Conservation (phyloP, 1,140 invertebrate species). For the Drosophila pandora region DNA sequence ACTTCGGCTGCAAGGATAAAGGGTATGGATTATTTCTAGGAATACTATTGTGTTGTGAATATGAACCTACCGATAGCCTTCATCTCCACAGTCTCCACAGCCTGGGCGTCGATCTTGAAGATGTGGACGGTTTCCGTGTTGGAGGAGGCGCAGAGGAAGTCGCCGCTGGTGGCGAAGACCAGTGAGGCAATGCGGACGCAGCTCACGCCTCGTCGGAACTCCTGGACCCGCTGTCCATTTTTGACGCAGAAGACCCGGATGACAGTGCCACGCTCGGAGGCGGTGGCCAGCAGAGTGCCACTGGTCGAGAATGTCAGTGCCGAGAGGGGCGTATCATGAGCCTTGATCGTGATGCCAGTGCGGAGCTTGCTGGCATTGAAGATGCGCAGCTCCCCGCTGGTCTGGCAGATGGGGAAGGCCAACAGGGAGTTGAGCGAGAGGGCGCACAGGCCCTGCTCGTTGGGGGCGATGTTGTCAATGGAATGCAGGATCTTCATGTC, state of each 20-base stretch:
- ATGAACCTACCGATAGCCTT: conserved; percentile 61
- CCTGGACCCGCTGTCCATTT: conserved; percentile 95
- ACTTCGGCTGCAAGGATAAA: conserved; percentile 49
- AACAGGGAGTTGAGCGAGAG: conserved; percentile 96
- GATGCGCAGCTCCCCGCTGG: conserved; percentile 97
- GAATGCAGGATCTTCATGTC: conserved; percentile 99
- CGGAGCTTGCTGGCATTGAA: conserved; percentile 98
- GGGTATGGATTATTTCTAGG: not conserved
- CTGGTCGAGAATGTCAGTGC: conserved; percentile 96
- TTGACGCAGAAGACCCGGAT: conserved; percentile 96
- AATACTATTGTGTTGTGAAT: no score
- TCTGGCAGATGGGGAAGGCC: conserved; percentile 97
- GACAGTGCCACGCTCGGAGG: conserved; percentile 98
- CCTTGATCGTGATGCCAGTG: conserved; percentile 96
- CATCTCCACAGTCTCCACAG: conserved; percentile 68
- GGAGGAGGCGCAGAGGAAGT: conserved; percentile 95
- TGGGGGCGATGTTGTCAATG: conserved; percentile 98
- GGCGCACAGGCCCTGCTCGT: conserved; percentile 95
- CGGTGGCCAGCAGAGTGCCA: conserved; percentile 95
- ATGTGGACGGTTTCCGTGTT: conserved; percentile 99
- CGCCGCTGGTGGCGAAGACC: conserved; percentile 95
- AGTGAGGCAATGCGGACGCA: conserved; percentile 96
- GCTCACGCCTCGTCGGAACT: conserved; percentile 98
- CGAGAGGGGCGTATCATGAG: conserved; percentile 97
- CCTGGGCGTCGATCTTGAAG: conserved; percentile 90